A percentile compares a stretch with the other conserved stretches of the same genome.
phyloP scores from a whole-genome alignment of 2,113 vertebrate genomes.

The Cyanoderma ruficeps region DNA sequence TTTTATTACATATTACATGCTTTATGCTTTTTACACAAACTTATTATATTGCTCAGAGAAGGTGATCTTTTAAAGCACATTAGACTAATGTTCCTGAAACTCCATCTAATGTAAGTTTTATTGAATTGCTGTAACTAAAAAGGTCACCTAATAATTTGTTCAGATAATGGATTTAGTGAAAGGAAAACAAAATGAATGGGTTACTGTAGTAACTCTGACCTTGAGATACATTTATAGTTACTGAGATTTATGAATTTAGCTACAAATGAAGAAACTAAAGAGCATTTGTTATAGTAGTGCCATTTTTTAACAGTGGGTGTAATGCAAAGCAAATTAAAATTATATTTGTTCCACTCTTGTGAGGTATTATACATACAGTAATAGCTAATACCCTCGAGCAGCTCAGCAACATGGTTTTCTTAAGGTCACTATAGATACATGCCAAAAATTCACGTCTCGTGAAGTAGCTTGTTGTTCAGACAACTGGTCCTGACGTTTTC shows the following conservation, averaged over 20 bases:
- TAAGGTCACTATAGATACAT: not conserved
- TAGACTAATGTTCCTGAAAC: conserved; percentile 90
- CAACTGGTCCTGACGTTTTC: not conserved
- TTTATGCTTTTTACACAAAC: conserved; percentile 92
- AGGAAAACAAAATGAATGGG: conserved; percentile 75
- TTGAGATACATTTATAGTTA: conserved; percentile 63
- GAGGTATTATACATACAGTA: not conserved
- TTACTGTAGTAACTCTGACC: conserved; percentile 71
- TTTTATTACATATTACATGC: conserved; percentile 94
- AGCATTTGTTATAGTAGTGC: not conserved
- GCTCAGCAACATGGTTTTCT: not conserved
- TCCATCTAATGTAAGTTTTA: conserved; percentile 86
- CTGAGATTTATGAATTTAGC: conserved; percentile 60
- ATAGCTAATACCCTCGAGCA: not conserved
- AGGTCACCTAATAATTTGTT: conserved; percentile 82
- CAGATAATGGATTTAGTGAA: conserved; percentile 76
- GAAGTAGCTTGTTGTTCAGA: not conserved
- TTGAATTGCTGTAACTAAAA: conserved; percentile 83
- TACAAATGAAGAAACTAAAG: conserved; percentile 44
- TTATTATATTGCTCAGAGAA: conserved; percentile 87
- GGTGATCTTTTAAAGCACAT: conserved; percentile 90
- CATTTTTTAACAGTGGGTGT: not conserved
- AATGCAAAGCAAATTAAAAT: not conserved
- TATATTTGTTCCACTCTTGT: not conserved
- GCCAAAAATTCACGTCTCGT: not conserved